Evolutionary conservation across 1,140 invertebrate species (phyloP).

Genomic region (Lanistes nyassanus): DNA sequence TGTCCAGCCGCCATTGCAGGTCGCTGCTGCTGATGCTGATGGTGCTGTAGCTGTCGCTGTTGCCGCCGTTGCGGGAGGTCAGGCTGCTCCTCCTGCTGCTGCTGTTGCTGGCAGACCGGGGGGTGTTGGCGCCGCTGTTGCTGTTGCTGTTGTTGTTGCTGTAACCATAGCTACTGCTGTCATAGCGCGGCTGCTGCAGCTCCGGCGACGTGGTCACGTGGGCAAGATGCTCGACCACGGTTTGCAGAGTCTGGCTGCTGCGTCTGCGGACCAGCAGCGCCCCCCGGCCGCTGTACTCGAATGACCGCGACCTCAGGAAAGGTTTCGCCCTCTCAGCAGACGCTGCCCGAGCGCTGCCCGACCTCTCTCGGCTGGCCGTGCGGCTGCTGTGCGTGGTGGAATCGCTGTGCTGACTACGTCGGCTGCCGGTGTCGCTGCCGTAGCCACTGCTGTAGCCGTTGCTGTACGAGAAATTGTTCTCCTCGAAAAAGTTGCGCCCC

Average conservation of each 20-base stretch:
- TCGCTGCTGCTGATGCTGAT: too few species aligned
- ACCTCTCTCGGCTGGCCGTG: neutral
- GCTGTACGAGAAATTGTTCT: neutral
- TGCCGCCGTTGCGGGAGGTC: neutral
- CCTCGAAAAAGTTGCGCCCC: neutral
- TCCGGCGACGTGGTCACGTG: neutral
- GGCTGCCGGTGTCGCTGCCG: neutral
- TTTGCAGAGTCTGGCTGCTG: conserved; percentile 21
- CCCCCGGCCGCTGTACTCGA: neutral
- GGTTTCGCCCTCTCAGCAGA: neutral
- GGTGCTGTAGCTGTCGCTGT: neutral
- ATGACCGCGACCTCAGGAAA: neutral
- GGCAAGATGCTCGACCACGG: conserved; percentile 3
- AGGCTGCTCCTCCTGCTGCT: conserved; percentile 1
- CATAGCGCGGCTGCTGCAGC: neutral
- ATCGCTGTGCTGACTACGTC: neutral
- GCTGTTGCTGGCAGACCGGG: neutral
- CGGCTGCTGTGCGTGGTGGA: conserved; percentile 8
- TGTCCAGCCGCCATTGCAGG: too few species aligned
- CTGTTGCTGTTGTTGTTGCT: neutral
- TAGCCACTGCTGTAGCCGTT: conserved; percentile 21
- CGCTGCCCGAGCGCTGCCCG: neutral
- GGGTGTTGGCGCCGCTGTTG: neutral
- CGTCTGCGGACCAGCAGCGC: neutral
- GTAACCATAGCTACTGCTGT: neutral